Evolutionary conservation across 2,797 vertebrate genomes (phyloP).

Genomic region (Micromesistius poutassou): DNA sequence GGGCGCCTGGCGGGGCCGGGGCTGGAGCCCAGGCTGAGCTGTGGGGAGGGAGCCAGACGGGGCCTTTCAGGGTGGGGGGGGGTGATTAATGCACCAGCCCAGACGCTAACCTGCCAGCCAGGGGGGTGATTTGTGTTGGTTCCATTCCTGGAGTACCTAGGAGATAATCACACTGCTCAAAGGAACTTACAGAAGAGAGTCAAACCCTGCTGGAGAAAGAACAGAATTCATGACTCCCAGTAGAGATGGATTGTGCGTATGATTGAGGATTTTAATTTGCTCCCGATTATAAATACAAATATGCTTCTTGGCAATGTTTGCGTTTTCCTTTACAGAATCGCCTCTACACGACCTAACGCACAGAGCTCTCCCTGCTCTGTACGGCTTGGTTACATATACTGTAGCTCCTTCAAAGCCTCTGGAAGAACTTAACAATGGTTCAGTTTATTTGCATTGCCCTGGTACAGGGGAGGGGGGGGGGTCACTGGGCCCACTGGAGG

Average conservation of each 20-base stretch:
- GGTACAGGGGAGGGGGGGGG: constrained; percentile 28
- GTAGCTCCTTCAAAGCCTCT: neutral
- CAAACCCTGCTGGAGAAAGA: neutral
- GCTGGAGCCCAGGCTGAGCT: constrained; percentile 60
- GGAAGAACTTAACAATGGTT: neutral
- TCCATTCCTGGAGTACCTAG: constrained; percentile 54
- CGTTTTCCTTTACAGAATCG: neutral
- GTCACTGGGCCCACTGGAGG: constrained; percentile 47
- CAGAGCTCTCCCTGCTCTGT: neutral
- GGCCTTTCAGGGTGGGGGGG: constrained; percentile 66
- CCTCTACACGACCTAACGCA: neutral
- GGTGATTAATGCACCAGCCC: constrained; percentile 64
- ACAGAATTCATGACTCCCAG: neutral
- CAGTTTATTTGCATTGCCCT: constrained; percentile 7
- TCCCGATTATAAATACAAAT: neutral
- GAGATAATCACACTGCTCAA: constrained; percentile 44
- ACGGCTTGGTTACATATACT: neutral
- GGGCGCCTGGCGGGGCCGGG: constrained; percentile 52
- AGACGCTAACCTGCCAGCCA: constrained; percentile 45
- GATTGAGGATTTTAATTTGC: neutral
- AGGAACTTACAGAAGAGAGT: constrained; percentile 42
- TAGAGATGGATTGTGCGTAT: neutral
- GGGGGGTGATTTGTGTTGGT: constrained; percentile 60
- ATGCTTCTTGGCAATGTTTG: neutral
- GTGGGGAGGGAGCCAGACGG: constrained; percentile 55